These are phyloP conservation scores for Nomada goodeniana DNA, from an alignment of 2,888 invertebrate genomes.

Conservation along the genomic window DNA sequence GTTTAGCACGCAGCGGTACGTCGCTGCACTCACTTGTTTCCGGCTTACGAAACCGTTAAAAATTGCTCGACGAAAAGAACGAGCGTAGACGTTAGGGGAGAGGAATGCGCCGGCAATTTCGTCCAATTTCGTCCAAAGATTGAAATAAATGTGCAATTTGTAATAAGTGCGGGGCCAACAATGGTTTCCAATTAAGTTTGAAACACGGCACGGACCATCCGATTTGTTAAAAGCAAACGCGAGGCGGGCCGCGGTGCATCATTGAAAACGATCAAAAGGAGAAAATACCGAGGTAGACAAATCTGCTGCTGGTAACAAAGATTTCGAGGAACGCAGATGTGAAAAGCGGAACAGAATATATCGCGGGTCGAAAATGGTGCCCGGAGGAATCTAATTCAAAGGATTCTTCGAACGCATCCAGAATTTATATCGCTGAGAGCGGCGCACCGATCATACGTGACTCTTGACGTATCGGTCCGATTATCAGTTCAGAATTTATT, in stretches of 20 bases:
- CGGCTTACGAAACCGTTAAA: constrained; percentile 11
- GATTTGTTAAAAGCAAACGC: neutral
- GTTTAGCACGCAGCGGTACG: constrained; percentile 29
- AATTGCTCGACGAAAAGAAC: neutral
- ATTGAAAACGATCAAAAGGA: neutral
- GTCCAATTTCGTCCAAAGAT: neutral
- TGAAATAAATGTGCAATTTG: too few relatives aligned
- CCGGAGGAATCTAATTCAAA: neutral
- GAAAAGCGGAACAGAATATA: neutral
- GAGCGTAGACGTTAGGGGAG: neutral
- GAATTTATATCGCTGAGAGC: neutral
- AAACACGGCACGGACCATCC: neutral
- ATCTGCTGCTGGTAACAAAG: neutral
- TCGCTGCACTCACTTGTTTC: neutral
- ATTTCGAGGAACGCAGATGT: neutral
- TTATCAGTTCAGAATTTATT: constrained; percentile 44
- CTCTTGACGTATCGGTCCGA: constrained; percentile 18
- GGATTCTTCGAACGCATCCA: neutral
- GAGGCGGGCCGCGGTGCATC: too few relatives aligned
- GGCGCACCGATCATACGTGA: neutral
- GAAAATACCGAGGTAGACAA: neutral
- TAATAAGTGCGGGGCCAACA: neutral
- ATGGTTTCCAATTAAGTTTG: neutral
- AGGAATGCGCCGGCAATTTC: neutral
- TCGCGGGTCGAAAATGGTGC: neutral